Percentiles rank a stretch among this genome's conserved stretches.
These are phyloP conservation scores for Sisyra terminalis DNA, from an alignment of 2,888 invertebrate species.

Conservation along the genomic window DNA sequence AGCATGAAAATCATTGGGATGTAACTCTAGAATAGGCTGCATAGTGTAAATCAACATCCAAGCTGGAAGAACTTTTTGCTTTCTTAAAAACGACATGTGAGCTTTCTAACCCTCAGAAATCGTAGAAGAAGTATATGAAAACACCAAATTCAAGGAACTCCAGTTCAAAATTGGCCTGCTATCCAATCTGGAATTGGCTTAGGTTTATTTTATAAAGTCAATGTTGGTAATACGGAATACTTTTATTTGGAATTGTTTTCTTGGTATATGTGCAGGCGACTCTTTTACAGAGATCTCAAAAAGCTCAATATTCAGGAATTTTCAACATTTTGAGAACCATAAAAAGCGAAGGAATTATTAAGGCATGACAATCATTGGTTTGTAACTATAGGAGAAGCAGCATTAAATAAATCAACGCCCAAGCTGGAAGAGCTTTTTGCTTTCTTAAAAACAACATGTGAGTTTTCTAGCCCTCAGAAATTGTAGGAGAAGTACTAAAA, in stretches of 20 bases:
- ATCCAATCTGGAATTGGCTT: slow-evolving; percentile 13
- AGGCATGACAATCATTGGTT: slow-evolving; percentile 21
- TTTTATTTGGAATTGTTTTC: slow-evolving; percentile 14
- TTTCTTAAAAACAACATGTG: too few relatives aligned
- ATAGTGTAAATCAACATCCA: neutral
- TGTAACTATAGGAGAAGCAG: slow-evolving; percentile 17
- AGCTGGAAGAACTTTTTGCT: too few relatives aligned
- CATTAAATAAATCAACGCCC: neutral
- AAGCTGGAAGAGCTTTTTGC: too few relatives aligned
- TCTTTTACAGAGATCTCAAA: neutral
- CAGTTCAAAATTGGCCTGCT: slow-evolving; percentile 12
- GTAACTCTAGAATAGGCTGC: slow-evolving; percentile 17
- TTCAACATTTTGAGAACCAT: slow-evolving; percentile 18
- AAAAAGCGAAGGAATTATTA: slow-evolving; percentile 17
- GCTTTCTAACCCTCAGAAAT: too few relatives aligned
- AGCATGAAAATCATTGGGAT: slow-evolving; percentile 20
- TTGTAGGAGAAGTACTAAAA: too few relatives aligned
- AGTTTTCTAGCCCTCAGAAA: too few relatives aligned
- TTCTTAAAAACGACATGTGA: too few relatives aligned
- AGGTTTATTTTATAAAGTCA: slow-evolving; percentile 14
- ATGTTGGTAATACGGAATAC: slow-evolving; percentile 14
- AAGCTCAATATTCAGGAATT: neutral
- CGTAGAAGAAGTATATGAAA: slow-evolving; percentile 4
- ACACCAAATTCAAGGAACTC: slow-evolving; percentile 14
- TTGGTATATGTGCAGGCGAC: slow-evolving; percentile 10